Base-by-base conservation (phyloP, 2,797 vertebrate genomes). In the Hippocampus kuda region DNA sequence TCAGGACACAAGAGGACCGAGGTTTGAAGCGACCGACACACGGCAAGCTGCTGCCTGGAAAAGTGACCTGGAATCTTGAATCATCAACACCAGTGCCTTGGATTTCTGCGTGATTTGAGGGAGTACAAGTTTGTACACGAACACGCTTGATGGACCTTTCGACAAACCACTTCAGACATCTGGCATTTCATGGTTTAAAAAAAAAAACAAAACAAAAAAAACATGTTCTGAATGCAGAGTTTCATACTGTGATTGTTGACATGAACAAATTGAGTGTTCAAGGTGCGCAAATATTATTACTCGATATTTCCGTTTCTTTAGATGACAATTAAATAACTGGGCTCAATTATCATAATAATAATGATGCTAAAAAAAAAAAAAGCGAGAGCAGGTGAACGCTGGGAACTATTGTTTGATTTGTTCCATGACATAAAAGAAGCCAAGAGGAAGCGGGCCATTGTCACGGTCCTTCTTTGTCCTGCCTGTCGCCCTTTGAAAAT, bases 41-140 rank as follows among this genome's bases (percentile, higher is more conserved):
- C 67, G 64, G 67, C 41, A 20, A 69, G 68, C 70, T 24, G 70
- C 69, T 71, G 75, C 62, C 72, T 75, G 81, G 72, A 76, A 78
- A 73, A 81, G 59, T 82, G 86, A 86, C 81, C 79, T 76, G 72
- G 76, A 83, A 82, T 70, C 44, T 24, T 20, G 27, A 66, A 27
- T 66, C 46, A 27, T 53, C 48, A 18, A 27, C 26, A 51, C 15
- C 6, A 53, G 18, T 66, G 68, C 65, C 64, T 51, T 78, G 68
- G 15, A 54, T n/a, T 73, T 67, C 24, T 61, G 54, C 0, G 1
- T 13, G 65, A 5, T 49, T 13, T 34, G 57, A 54, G 61, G 15
- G 42, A 27, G 67, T 27, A 16, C 13, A 71, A 53, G 62, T 30
- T 67, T 53, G 57, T 61, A 69, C 30, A 30, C 2, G 0, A 8